Conservation (phyloP, 2,113 vertebrate genomes). For the Lycocorax pyrrhopterus region DNA sequence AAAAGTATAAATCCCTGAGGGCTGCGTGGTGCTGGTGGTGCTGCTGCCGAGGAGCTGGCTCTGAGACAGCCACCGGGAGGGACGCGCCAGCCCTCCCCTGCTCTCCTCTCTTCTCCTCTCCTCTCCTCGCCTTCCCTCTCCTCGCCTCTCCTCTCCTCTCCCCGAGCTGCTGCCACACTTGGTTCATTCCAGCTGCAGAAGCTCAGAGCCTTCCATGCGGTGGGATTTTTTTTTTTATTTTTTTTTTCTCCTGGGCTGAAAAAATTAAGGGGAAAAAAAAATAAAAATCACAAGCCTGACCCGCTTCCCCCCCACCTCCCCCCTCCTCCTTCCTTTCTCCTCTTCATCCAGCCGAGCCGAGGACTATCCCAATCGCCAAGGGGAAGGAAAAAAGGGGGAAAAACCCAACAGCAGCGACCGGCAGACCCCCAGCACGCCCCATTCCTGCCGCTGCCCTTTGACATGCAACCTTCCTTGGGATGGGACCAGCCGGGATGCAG, state of each 20-base stretch:
- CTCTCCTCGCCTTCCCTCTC: neutral
- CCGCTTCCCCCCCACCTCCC: slow-evolving; percentile 3
- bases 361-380: slow-evolving; percentile 38
- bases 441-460: slow-evolving; percentile 54
- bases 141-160: slow-evolving; percentile 51
- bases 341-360: slow-evolving; percentile 31
- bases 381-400: slow-evolving; percentile 1
- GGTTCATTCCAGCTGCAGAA: slow-evolving; percentile 92
- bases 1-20: slow-evolving; percentile 39
- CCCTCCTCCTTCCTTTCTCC: neutral
- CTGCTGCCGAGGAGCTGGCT: slow-evolving; percentile 44
- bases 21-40: slow-evolving; percentile 15
- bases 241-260: slow-evolving; percentile 68
- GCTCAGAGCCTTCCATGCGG: slow-evolving; percentile 83
- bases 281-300: slow-evolving; percentile 57
- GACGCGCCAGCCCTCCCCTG: slow-evolving; percentile 59
- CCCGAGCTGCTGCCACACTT: slow-evolving; percentile 77
- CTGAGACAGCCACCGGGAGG: slow-evolving; percentile 51
- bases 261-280: slow-evolving; percentile 54
- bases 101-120: slow-evolving; percentile 39
- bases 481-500: slow-evolving; percentile 77
- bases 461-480: slow-evolving; percentile 81
- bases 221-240: slow-evolving; percentile 82
- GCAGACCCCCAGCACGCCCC: neutral
- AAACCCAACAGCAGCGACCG: neutral